Base-by-base conservation (phyloP, 2,888 invertebrate species). In the Tenthredo amoena region DNA sequence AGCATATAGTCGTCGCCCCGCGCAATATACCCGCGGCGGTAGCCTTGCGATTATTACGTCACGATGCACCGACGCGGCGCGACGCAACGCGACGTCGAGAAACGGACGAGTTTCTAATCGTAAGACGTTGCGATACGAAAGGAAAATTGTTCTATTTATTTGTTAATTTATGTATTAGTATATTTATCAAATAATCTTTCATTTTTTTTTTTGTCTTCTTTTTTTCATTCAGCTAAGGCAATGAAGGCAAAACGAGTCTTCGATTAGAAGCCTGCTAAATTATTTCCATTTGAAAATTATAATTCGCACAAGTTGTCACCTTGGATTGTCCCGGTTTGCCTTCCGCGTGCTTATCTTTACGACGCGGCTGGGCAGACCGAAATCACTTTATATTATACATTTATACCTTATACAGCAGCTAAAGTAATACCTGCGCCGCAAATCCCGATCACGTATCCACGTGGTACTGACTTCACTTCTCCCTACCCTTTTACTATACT, bases 331-430 rank as follows among this genome's bases (percentile, higher is more conserved):
- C 50, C 10, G 31, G 71, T 71, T 37, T 71, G 43, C 43, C 47
- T 76, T 76, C 47, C 43, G 76, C 47, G 76, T 76, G 34, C 84
- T 87, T 87, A 86, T 87, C 87, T 87, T 87, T 86, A 87, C 86
- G 85, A 62, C 86, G 74, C 86, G 85, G 62, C 86, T 65, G 62
- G 26, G 83, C 62, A 84, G 68, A 76, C 83, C 85, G 86, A 86
- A 87, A 87, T 86, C 76, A 68, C 74, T 79, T 87, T 86, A 85
- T 43, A 40, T 21, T 26, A 37, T 10, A 72, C 37, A 62, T 62
- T 26, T 62, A 62, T 72, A 40, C n/a, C 31, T 72, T 6, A 18
- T 72, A 72, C 37, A 72, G 15, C 40, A 37, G 15, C 18, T 2
- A 37, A 40, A n/a, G 37, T 40, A 72, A 37, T 72, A 72, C 71